Evolutionary conservation across 2,113 vertebrate species (phyloP).

Genomic region (Oenanthe oenanthe): DNA sequence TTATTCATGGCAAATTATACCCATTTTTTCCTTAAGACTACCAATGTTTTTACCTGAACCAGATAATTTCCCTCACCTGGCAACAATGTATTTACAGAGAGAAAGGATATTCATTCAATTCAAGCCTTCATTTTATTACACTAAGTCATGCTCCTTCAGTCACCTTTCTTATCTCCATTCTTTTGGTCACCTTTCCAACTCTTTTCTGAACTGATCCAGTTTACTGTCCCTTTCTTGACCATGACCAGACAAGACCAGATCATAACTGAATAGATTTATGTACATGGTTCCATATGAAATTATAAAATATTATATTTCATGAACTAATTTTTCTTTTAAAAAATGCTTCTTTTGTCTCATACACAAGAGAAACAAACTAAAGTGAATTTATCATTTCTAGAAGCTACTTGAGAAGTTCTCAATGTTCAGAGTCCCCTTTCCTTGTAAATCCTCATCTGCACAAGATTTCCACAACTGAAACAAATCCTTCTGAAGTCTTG

Average conservation of each 20-base stretch:
- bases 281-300: background rate
- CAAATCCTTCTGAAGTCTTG: background rate
- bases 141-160: background rate
- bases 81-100: background rate
- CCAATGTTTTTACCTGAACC: background rate
- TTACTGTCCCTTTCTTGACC: background rate
- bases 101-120: background rate
- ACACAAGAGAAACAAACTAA: background rate
- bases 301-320: background rate
- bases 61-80: background rate
- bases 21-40: background rate
- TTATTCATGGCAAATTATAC: background rate
- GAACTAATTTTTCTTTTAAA: background rate
- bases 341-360: background rate
- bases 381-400: background rate
- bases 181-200: background rate
- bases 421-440: background rate
- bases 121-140: background rate
- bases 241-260: background rate
- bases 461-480: background rate
- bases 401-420: background rate
- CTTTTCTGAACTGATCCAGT: background rate
- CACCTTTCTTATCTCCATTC: background rate
- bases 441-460: background rate
- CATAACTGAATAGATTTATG: background rate